phyloP scores from a whole-genome alignment of 2,797 vertebrate genomes.

The Setipinna tenuifilis region DNA sequence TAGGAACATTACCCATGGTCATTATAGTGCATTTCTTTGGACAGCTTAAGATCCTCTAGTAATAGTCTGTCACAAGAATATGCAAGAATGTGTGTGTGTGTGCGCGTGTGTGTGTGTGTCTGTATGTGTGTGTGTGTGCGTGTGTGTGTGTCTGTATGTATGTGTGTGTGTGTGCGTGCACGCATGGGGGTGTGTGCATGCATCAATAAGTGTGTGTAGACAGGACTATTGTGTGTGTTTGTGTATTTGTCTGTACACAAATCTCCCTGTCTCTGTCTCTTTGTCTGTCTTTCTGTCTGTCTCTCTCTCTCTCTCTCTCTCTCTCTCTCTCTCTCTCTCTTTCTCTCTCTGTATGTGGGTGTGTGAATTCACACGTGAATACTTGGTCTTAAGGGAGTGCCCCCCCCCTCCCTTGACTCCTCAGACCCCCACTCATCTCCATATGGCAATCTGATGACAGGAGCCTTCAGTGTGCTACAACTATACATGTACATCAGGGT shows the following conservation, averaged over 20 bases:
- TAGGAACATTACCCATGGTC: neutral
- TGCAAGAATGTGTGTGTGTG: neutral
- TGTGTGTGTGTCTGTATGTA: neutral
- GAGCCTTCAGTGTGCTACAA: neutral
- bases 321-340: too few species aligned
- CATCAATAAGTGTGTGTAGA: neutral
- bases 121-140: neutral
- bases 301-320: too few species aligned
- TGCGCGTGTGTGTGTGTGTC: neutral
- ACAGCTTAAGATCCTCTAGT: neutral
- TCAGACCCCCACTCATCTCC: neutral
- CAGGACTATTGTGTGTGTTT: too few species aligned
- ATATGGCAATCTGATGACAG: neutral
- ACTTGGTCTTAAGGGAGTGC: neutral
- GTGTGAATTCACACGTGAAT: neutral
- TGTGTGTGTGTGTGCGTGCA: neutral
- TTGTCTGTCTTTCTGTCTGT: neutral
- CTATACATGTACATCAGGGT: neutral
- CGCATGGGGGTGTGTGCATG: neutral
- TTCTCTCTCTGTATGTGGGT: neutral
- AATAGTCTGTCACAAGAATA: neutral
- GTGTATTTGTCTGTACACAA: neutral
- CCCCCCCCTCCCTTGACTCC: neutral
- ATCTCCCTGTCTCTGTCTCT: too few species aligned
- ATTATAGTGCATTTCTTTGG: neutral